Conservation (phyloP, 2,797 vertebrate genomes). For the Xenentodon cancila region DNA sequence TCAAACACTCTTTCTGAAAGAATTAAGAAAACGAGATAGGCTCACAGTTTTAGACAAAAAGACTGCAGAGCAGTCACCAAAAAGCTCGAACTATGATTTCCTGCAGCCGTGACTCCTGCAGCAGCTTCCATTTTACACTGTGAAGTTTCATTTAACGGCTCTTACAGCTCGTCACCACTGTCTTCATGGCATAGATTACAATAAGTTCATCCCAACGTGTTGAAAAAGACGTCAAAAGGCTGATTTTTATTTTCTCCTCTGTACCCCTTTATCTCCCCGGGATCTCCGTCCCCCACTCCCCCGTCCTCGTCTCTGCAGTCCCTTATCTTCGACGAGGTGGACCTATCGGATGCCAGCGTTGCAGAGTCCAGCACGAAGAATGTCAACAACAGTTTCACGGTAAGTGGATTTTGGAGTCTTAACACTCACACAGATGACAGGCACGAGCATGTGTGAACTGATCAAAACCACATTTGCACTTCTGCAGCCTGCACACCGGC, state of each 20-base stretch:
- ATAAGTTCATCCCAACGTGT: background rate
- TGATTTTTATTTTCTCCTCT: constrained; percentile 20
- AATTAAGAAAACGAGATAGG: too few species aligned
- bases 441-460: background rate
- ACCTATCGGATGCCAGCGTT: constrained; percentile 97
- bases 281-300: background rate
- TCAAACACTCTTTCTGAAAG: too few species aligned
- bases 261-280: constrained; percentile 11
- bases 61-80: too few species aligned
- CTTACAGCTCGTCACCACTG: constrained; percentile 16
- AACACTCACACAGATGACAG: background rate
- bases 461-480: background rate
- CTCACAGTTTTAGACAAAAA: too few species aligned
- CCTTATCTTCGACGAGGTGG: constrained; percentile 98
- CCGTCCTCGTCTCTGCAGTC: constrained; percentile 80
- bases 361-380: constrained; percentile 99
- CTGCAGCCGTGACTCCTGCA: background rate
- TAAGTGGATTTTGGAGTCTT: constrained; percentile 75
- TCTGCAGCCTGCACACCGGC: too few species aligned
- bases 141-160: constrained; percentile 15
- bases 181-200: constrained; percentile 11
- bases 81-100: too few species aligned
- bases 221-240: background rate
- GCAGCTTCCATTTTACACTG: constrained; percentile 26
- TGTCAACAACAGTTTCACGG: constrained; percentile 99